phyloP scores from a whole-genome alignment of 1,140 invertebrate genomes.

The Drosophila takahashii region DNA sequence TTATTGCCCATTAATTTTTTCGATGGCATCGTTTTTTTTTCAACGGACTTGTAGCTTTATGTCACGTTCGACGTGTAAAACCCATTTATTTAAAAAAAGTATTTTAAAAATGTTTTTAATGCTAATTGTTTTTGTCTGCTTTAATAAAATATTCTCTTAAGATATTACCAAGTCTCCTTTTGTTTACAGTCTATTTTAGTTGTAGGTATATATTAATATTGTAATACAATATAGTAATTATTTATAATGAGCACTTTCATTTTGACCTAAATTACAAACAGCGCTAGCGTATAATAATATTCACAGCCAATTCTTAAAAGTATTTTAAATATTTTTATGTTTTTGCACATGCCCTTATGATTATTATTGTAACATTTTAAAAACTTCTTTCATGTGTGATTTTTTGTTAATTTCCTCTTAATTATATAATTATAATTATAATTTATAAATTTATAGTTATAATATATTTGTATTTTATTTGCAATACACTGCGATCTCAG shows the following conservation, averaged over 20 bases:
- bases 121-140: conserved; percentile 1
- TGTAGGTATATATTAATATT: conserved; percentile 17
- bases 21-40: too few species aligned
- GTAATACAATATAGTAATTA: conserved; percentile 17
- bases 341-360: conserved; percentile 44
- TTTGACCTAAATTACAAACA: conserved; percentile 36
- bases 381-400: neutral
- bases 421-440: neutral
- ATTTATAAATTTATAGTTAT: neutral
- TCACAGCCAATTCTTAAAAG: conserved; percentile 74
- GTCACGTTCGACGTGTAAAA: too few species aligned
- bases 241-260: conserved; percentile 33
- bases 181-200: conserved; percentile 33
- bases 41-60: too few species aligned
- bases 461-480: too few species aligned
- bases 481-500: too few species aligned
- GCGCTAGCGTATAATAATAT: conserved; percentile 61
- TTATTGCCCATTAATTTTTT: too few species aligned
- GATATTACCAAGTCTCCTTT: conserved; percentile 35
- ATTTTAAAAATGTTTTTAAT: neutral
- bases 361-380: conserved; percentile 58
- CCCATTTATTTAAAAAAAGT: neutral
- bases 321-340: conserved; percentile 44
- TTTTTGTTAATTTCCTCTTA: neutral
- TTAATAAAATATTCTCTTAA: conserved; percentile 27